Evolutionary conservation across 1,140 invertebrate species (phyloP).

Genomic region (Papilio glaucus): DNA sequence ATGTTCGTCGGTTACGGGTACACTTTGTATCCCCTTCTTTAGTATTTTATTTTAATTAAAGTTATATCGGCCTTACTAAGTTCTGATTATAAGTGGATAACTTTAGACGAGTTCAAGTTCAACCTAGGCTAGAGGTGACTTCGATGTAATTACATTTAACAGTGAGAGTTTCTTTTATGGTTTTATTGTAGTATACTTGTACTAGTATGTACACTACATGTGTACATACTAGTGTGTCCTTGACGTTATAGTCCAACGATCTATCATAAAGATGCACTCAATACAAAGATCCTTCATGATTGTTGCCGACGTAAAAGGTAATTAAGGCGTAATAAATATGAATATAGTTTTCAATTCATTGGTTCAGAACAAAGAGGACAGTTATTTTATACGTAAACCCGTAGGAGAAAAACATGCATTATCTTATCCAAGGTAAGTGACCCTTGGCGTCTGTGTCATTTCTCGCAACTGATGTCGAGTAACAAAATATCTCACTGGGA

Average conservation of each 20-base stretch:
- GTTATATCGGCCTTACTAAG: no score
- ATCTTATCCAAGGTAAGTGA: constrained; percentile 53
- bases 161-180: no score
- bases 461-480: constrained; percentile 47
- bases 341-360: constrained; percentile 23
- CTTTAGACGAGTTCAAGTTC: no score
- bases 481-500: constrained; percentile 48
- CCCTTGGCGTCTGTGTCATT: constrained; percentile 43
- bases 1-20: no score
- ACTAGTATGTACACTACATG: no score
- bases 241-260: neutral
- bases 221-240: neutral
- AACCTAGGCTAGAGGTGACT: no score
- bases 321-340: constrained; percentile 15
- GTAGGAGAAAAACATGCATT: constrained; percentile 54
- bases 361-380: constrained; percentile 5
- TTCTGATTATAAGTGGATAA: no score
- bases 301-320: neutral
- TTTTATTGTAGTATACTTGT: no score
- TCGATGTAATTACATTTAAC: no score
- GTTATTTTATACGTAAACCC: neutral
- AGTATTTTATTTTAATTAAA: no score
- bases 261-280: neutral
- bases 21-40: no score
- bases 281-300: neutral